Base-by-base conservation (phyloP, 2,888 invertebrate species). In the Pheosia tremula region DNA sequence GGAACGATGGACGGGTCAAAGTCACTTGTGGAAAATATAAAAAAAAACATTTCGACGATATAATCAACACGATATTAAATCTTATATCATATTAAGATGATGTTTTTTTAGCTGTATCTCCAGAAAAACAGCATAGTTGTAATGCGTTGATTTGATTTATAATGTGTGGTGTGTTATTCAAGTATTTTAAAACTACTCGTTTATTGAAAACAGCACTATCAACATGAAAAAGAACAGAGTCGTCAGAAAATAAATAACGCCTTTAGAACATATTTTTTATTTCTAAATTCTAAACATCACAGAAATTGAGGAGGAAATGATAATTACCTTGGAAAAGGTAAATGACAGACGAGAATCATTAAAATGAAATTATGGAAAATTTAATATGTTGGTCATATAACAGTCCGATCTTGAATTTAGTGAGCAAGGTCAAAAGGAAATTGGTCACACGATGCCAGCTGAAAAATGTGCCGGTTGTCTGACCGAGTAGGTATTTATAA, bases 1-100 rank as follows among this genome's bases (percentile, higher is more conserved):
- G 81, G 86, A 74, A 85, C 88, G 77, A 81, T 81, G 85, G 83
- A 83, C 90, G 85, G 88, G 89, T 89, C 90, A 89, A 88, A 89
- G 87, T 88, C 88, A 85, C 78, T 77, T 69, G 79, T 78, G 78
- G 66, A 69, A 82, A 81, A 78, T 63, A 67, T 24, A 69, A 71
- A 73, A 69, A 73, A 79, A 74, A 79, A 77, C 67, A 80, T 78
- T 75, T 79, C 69, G 68, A 66, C 70, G 68, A 72, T 69, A 68
- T 62, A 77, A 80, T 80, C 76, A 69, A 75, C 72, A 71, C 71
- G 60, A 67, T 70, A 75, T 75, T 71, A 79, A 81, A 79, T 81
- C 78, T 82, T 85, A 82, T 82, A 78, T 83, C 80, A 84, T 24
- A 24, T 83, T 81, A 82, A 69, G 59, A 69, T 74, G 66, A 80